phyloP scores from a whole-genome alignment of 2,797 vertebrate genomes.

The Gallinago solitaria region DNA sequence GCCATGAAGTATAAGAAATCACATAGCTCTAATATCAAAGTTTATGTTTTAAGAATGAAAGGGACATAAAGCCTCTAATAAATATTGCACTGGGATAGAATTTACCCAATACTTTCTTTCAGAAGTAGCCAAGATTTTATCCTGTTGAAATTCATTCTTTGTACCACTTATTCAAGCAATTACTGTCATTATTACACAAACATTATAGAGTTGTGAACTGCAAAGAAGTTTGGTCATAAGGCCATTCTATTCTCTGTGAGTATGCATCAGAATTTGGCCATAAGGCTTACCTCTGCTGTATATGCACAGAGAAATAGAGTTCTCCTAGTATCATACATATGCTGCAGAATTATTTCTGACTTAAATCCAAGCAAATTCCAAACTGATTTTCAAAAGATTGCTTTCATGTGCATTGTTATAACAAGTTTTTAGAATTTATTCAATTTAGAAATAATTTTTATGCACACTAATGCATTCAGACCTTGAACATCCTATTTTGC shows the following conservation, averaged over 20 bases:
- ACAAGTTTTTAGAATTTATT: not conserved
- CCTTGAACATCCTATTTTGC: not conserved
- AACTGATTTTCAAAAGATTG: not conserved
- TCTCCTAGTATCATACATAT: not conserved
- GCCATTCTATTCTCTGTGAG: not conserved
- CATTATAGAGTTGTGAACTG: not conserved
- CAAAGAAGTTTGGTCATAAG: not conserved
- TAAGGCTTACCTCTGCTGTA: not conserved
- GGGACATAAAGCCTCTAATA: not conserved
- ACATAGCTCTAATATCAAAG: not conserved
- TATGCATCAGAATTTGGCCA: not conserved
- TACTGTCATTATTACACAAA: not conserved
- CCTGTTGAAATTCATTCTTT: not conserved
- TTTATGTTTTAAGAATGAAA: not conserved
- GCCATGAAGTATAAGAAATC: not conserved
- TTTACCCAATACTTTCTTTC: not conserved
- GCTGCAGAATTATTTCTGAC: not conserved
- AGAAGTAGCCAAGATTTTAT: not conserved
- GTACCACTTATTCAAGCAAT: not conserved
- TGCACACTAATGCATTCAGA: not conserved
- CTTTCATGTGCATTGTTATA: not conserved
- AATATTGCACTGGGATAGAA: not conserved
- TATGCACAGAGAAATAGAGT: not conserved
- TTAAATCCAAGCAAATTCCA: not conserved
- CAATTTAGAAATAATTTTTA: not conserved